A percentile compares a stretch with the other conserved stretches of the same genome.
These are phyloP conservation scores for Drosophila eugracilis DNA, from an alignment of 1,140 invertebrate species.

Conservation along the genomic window DNA sequence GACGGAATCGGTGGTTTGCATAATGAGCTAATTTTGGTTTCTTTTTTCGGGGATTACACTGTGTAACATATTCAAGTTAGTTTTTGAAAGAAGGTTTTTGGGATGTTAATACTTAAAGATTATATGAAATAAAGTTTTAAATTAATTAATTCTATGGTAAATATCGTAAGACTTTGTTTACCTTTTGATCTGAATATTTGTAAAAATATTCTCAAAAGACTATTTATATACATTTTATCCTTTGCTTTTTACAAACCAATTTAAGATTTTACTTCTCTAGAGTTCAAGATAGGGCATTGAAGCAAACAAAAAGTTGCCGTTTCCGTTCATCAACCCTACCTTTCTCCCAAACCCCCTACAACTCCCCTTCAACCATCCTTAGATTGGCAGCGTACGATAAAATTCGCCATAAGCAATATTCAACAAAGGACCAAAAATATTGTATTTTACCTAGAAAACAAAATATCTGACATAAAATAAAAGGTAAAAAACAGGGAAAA, in stretches of 20 bases:
- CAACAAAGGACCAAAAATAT: constrained; percentile 53
- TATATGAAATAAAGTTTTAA: no score
- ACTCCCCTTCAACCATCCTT: constrained; percentile 10
- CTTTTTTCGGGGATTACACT: neutral
- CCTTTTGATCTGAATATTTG: no score
- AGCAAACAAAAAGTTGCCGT: constrained; percentile 70
- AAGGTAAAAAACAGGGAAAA: constrained; percentile 57
- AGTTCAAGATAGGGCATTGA: constrained; percentile 41
- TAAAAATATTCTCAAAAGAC: neutral
- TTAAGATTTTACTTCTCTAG: constrained; percentile 6
- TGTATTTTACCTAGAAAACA: constrained; percentile 27
- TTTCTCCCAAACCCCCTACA: constrained; percentile 9
- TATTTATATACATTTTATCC: neutral
- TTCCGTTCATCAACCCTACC: constrained; percentile 58
- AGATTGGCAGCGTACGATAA: constrained; percentile 69
- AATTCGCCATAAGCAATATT: constrained; percentile 67
- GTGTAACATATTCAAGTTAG: neutral
- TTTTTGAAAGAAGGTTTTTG: neutral
- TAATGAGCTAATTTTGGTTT: neutral
- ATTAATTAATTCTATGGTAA: no score
- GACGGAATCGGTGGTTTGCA: constrained; percentile 4
- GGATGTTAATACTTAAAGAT: no score
- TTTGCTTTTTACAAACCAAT: constrained; percentile 5
- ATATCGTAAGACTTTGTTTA: no score
- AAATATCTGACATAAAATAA: constrained; percentile 68